Evolutionary conservation across 2,113 vertebrate species (phyloP), one percentile per base, ranked within the genome.

Genomic region (Lampris incognitus): DNA sequence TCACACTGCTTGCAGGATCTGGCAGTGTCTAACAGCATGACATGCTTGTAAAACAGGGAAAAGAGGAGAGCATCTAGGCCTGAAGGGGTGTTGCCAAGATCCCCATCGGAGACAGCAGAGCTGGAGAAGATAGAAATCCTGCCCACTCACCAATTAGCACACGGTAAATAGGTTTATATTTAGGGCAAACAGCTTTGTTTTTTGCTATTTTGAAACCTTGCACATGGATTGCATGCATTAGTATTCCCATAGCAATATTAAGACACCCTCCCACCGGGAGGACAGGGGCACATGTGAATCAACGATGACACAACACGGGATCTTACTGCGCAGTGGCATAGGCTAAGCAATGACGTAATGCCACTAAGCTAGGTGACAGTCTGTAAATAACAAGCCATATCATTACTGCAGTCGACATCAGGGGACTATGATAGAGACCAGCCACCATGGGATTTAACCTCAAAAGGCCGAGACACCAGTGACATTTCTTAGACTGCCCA

Each of bases 281-380:
- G 46, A 76, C 69, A 83, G 76, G 82, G 84, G 83, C 84, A 86
- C 86, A 87, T 86, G 88, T 91, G 91, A 90, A 87, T 87, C 86
- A 84, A 36, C 64, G 76, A 90, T 92, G 91, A 92, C 90, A 91
- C 89, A 90, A 90, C 91, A 87, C 13, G 69, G 87, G 64, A 72
- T 83, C 88, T 66, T 78, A 88, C 90, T 89, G 91, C 83, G 87
- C 89, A 73, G 91, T 59, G 41, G 89, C 85, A 13, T 56, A 54
- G 70, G 85, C 88, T 80, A 51, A 85, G 84, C 78, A 67, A 66
- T 92, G 92, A 92, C 88, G 91, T 91, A 92, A 93, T 92, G 91
- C 88, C 64, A 71, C 67, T 83, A 73, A 85, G 85, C 87, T 87
- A 79, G 75, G 83, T 63, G 76, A 83, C 50, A 9, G 42, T 6